A percentile compares a stretch with the other conserved stretches of the same genome.
Evolutionary conservation across 2,888 invertebrate genomes (phyloP).

Genomic region (Epinotia nisella): DNA sequence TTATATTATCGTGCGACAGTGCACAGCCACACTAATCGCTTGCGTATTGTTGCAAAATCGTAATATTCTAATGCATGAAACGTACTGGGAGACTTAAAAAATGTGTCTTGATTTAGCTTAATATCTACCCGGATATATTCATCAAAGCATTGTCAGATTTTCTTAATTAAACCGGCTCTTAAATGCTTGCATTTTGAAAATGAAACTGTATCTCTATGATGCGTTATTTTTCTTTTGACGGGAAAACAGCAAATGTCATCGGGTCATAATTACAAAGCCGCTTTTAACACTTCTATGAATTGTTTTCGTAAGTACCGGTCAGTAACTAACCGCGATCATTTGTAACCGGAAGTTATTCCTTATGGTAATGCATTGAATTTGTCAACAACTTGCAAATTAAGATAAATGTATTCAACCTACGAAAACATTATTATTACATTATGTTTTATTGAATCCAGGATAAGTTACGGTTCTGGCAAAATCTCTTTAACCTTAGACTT

Average conservation of each 20-base stretch:
- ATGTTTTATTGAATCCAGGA: not conserved
- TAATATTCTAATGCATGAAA: conserved; percentile 16
- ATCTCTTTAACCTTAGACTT: not conserved
- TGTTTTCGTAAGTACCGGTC: not conserved
- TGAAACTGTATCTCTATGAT: not conserved
- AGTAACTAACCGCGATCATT: conserved; percentile 11
- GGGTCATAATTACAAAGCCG: not conserved
- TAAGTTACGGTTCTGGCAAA: conserved; percentile 1
- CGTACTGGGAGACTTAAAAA: conserved; percentile 14
- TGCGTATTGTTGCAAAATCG: conserved; percentile 48
- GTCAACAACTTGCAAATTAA: conserved; percentile 13
- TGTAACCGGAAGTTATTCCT: conserved; percentile 16
- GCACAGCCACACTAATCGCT: conserved; percentile 51
- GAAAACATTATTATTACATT: not conserved
- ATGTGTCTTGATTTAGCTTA: not conserved
- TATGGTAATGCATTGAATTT: conserved; percentile 5
- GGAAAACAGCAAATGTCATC: not conserved
- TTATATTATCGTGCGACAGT: conserved; percentile 58
- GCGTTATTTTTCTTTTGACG: not conserved
- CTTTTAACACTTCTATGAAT: not conserved
- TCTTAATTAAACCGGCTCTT: not conserved
- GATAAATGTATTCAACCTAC: not conserved
- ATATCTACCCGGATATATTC: not conserved
- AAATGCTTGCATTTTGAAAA: too few relatives aligned
- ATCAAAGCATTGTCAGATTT: not conserved